Conservation (phyloP, 2,113 vertebrate genomes). For the Grantiella picta region DNA sequence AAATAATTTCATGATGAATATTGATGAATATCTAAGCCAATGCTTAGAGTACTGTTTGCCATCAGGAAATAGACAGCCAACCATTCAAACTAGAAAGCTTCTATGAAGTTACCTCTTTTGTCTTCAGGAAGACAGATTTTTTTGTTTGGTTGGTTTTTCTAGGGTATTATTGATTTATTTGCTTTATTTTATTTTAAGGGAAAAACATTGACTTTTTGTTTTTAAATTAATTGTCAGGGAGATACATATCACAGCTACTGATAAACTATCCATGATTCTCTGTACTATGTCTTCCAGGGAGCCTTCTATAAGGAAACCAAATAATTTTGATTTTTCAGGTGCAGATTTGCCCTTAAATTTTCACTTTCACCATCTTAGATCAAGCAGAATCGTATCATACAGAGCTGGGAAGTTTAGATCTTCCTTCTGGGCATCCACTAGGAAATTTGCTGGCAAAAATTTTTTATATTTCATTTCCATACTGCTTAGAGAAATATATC, state of each 20-base stretch:
- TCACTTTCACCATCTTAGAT: constrained; percentile 21
- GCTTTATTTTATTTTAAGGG: background rate
- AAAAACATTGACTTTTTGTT: background rate
- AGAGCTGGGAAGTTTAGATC: background rate
- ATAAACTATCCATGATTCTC: constrained; percentile 39
- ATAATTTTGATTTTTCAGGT: constrained; percentile 60
- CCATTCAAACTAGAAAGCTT: background rate
- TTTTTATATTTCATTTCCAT: background rate
- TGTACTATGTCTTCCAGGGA: constrained; percentile 33
- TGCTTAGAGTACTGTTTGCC: background rate
- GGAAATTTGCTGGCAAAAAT: background rate
- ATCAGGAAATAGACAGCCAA: background rate
- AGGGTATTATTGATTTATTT: background rate
- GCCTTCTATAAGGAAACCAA: constrained; percentile 22
- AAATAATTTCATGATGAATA: too few species aligned
- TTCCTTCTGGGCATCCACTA: background rate
- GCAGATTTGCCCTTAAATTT: constrained; percentile 45
- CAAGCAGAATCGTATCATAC: background rate
- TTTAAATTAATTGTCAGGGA: background rate
- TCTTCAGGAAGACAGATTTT: background rate
- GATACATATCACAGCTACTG: constrained; percentile 15
- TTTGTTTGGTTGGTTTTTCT: accelerated
- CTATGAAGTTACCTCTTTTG: constrained; percentile 5
- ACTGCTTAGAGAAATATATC: background rate
- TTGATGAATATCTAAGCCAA: too few species aligned